Percentiles rank a stretch among this genome's conserved stretches.
Conservation (phyloP, 1,140 invertebrate genomes). For the Arion vulgaris region DNA sequence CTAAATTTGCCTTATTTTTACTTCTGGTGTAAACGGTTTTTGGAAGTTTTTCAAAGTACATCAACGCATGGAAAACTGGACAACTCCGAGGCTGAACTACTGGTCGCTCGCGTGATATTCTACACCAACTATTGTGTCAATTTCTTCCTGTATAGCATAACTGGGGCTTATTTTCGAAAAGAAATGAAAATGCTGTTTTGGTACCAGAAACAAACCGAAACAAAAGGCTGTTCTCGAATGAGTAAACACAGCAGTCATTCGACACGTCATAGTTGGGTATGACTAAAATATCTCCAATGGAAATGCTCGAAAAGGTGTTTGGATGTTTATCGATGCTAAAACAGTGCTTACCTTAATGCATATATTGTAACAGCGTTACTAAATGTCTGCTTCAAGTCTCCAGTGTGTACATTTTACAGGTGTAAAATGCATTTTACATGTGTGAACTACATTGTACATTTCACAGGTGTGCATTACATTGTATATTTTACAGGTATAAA, state of each 20-base stretch:
- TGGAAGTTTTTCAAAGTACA: slow-evolving; percentile 24
- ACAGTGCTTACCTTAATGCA: no score
- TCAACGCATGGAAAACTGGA: background rate
- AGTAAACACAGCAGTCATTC: background rate
- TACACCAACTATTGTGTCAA: slow-evolving; percentile 69
- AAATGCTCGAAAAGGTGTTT: no score
- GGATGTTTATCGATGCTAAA: no score
- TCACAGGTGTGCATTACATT: no score
- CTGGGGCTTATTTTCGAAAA: slow-evolving; percentile 53
- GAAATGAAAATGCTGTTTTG: slow-evolving; percentile 40
- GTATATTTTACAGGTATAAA: no score
- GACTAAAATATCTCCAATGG: background rate
- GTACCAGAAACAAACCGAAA: slow-evolving; percentile 16
- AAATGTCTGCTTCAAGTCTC: no score
- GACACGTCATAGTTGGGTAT: slow-evolving; percentile 17
- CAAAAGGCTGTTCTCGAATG: slow-evolving; percentile 5
- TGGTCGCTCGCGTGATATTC: slow-evolving; percentile 62
- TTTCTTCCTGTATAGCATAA: slow-evolving; percentile 69
- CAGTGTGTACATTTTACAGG: no score
- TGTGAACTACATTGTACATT: no score
- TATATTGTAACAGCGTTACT: no score
- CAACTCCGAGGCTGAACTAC: slow-evolving; percentile 43
- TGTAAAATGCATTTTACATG: no score
- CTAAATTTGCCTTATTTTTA: slow-evolving; percentile 62
- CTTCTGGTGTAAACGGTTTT: slow-evolving; percentile 58